Conservation (phyloP, 2,113 vertebrate species). For the Boulengeromyrus knoepffleri region DNA sequence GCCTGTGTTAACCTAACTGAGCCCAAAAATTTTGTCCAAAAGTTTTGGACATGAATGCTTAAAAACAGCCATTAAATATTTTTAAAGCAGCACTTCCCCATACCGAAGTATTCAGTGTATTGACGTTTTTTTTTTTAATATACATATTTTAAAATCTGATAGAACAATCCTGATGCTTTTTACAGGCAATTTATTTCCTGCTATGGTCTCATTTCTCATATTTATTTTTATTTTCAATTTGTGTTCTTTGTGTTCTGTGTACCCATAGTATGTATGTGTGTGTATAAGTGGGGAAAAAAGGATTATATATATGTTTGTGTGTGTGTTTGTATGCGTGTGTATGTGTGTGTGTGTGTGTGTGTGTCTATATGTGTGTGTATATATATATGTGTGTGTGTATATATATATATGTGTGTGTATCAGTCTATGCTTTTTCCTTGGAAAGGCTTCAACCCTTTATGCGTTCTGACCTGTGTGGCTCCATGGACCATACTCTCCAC, state of each 20-base stretch:
- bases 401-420: background rate
- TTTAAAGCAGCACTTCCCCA: background rate
- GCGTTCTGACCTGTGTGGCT: background rate
- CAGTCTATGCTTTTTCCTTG: background rate
- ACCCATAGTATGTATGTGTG: background rate
- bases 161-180: background rate
- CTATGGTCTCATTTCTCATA: background rate
- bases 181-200: background rate
- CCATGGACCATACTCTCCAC: background rate
- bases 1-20: background rate
- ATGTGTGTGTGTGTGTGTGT: background rate
- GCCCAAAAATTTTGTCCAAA: background rate
- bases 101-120: background rate
- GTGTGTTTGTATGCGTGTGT: too few relatives aligned
- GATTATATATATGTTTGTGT: too few relatives aligned
- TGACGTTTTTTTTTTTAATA: background rate
- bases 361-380: background rate
- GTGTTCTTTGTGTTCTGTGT: background rate
- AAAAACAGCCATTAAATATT: background rate
- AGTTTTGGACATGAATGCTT: background rate
- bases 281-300: too few relatives aligned
- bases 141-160: background rate
- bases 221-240: background rate
- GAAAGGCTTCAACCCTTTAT: background rate
- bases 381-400: too few relatives aligned